A percentile compares a stretch with the other conserved stretches of the same genome.
Conservation (phyloP, 2,113 vertebrate genomes). For the Bagarius yarrelli region DNA sequence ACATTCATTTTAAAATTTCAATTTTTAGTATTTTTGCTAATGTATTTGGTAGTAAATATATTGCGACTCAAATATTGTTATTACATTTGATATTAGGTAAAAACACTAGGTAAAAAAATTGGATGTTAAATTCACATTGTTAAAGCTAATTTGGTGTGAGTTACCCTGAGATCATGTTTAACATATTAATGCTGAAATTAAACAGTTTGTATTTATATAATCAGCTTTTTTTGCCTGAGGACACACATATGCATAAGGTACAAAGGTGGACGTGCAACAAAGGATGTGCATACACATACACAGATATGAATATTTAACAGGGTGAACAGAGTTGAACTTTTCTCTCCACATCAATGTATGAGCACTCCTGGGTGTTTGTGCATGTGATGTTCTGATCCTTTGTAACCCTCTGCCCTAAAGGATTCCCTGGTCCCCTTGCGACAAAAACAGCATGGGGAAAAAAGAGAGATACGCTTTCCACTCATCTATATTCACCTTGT, state of each 20-base stretch:
- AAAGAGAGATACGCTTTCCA: constrained; percentile 35
- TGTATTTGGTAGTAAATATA: no score
- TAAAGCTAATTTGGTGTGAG: neutral
- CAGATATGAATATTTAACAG: constrained; percentile 51
- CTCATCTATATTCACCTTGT: constrained; percentile 45
- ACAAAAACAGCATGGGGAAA: constrained; percentile 27
- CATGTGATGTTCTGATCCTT: constrained; percentile 43
- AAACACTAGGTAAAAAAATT: neutral
- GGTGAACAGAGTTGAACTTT: constrained; percentile 39
- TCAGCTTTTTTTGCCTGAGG: constrained; percentile 22
- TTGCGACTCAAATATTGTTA: no score
- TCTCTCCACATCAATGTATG: constrained; percentile 36
- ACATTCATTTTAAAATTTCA: no score
- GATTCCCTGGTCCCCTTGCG: constrained; percentile 39
- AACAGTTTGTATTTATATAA: constrained; percentile 21
- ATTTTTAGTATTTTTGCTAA: no score
- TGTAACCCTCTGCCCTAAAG: constrained; percentile 46
- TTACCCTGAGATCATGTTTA: neutral
- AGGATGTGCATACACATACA: neutral
- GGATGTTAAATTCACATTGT: neutral
- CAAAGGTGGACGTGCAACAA: constrained; percentile 38
- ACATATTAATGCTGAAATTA: constrained; percentile 16
- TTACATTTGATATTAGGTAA: neutral
- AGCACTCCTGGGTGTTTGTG: constrained; percentile 45
- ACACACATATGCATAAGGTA: constrained; percentile 35